Conservation (phyloP, 2,888 invertebrate species). For the Apodemia hepburni region DNA sequence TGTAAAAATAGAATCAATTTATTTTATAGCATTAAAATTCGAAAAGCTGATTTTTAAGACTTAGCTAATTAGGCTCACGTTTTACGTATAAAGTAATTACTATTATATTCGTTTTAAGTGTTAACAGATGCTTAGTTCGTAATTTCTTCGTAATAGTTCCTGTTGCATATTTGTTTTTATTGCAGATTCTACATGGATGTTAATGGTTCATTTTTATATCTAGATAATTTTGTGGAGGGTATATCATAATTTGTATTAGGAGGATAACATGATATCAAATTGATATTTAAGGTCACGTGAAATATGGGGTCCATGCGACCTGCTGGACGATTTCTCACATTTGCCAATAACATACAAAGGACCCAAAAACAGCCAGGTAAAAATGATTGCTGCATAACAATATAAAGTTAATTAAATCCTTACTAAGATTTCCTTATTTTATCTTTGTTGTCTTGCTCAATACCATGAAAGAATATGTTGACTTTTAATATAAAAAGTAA, state of each 20-base stretch:
- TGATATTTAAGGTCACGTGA: conserved; percentile 38
- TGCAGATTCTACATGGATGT: neutral
- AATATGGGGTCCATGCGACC: conserved; percentile 83
- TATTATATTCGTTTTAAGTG: neutral
- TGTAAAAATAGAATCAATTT: neutral
- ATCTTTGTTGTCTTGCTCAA: conserved; percentile 10
- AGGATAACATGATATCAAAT: conserved; percentile 42
- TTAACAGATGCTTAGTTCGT: neutral
- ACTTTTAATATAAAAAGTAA: no score
- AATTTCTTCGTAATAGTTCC: neutral
- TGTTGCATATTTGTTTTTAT: neutral
- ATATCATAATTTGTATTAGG: neutral
- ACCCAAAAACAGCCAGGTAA: conserved; percentile 59
- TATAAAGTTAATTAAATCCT: neutral
- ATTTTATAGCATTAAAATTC: neutral
- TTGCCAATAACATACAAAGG: conserved; percentile 81
- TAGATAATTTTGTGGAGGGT: neutral
- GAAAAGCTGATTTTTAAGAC: neutral
- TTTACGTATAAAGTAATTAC: neutral
- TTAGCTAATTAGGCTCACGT: neutral
- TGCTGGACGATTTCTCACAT: conserved; percentile 80
- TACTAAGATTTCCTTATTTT: neutral
- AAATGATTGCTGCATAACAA: neutral
- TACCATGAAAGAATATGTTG: neutral
- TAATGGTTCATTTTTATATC: neutral